phyloP scores from a whole-genome alignment of 2,888 invertebrate genomes.

The Nemurella pictetii region DNA sequence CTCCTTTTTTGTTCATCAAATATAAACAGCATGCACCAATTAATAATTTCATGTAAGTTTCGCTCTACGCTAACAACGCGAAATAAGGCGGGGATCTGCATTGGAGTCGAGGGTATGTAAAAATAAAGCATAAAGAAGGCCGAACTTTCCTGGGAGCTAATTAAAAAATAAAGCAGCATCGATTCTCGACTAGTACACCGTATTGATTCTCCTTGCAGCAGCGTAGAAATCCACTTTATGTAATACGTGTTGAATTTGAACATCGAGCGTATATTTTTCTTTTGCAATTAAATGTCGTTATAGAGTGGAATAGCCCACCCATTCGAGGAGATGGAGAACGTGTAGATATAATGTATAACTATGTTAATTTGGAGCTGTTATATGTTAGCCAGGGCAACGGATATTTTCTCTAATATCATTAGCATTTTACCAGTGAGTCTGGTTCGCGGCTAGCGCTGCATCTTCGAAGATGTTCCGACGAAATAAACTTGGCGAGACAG shows the following conservation, averaged over 20 bases:
- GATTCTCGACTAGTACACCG: not conserved
- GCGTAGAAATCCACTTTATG: not conserved
- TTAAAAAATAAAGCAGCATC: not conserved
- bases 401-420: slow-evolving; percentile 4
- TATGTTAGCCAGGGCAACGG: not conserved
- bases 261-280: not conserved
- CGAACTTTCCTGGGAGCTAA: not conserved
- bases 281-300: not conserved
- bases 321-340: not conserved
- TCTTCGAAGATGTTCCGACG: not conserved
- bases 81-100: not conserved
- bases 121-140: not conserved
- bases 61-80: not conserved
- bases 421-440: slow-evolving; percentile 8
- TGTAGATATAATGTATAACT: slow-evolving; percentile 3
- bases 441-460: not conserved
- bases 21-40: too few relatives aligned
- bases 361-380: slow-evolving; percentile 1
- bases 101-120: not conserved
- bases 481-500: slow-evolving; percentile 12
- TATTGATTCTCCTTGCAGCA: not conserved
- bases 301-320: slow-evolving; percentile 3
- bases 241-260: not conserved
- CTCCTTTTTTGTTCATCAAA: too few relatives aligned
- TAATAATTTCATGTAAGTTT: too few relatives aligned